A percentile compares a stretch with the other conserved stretches of the same genome.
phyloP scores from a whole-genome alignment of 2,888 invertebrate species.

The Phoenoteleia sp. region DNA sequence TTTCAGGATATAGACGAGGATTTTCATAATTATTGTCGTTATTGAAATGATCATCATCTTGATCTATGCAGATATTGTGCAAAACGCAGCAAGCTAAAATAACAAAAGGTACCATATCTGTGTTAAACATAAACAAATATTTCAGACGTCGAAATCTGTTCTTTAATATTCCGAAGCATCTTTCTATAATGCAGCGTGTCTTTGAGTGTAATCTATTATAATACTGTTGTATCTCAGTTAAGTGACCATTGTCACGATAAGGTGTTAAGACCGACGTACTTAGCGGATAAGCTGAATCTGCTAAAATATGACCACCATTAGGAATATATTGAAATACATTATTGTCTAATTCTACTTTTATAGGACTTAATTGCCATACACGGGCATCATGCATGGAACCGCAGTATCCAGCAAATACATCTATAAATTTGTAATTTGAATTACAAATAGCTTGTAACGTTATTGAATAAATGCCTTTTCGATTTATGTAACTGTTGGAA shows the following conservation, averaged over 20 bases:
- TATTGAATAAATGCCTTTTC: conserved; percentile 35
- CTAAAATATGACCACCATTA: conserved; percentile 14
- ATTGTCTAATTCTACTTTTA: background rate
- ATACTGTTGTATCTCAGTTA: background rate
- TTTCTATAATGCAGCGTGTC: background rate
- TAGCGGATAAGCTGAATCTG: conserved; percentile 17
- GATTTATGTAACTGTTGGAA: conserved; percentile 27
- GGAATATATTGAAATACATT: background rate
- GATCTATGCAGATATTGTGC: conserved; percentile 5
- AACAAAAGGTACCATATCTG: conserved; percentile 2
- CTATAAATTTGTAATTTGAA: conserved; percentile 8
- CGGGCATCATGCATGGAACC: conserved; percentile 53
- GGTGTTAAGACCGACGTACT: background rate
- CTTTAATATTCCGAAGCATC: background rate
- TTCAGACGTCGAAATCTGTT: background rate
- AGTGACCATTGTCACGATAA: background rate
- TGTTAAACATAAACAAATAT: background rate
- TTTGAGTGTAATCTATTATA: background rate
- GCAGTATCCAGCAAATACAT: conserved; percentile 40
- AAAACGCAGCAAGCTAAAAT: conserved; percentile 20
- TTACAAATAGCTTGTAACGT: conserved; percentile 31
- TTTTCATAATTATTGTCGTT: too few species aligned
- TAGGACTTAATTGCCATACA: conserved; percentile 40
- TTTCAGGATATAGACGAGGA: too few species aligned
- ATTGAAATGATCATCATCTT: too few species aligned